Conservation (phyloP, 2,888 invertebrate genomes). For the Zaprionus obscuricornis region DNA sequence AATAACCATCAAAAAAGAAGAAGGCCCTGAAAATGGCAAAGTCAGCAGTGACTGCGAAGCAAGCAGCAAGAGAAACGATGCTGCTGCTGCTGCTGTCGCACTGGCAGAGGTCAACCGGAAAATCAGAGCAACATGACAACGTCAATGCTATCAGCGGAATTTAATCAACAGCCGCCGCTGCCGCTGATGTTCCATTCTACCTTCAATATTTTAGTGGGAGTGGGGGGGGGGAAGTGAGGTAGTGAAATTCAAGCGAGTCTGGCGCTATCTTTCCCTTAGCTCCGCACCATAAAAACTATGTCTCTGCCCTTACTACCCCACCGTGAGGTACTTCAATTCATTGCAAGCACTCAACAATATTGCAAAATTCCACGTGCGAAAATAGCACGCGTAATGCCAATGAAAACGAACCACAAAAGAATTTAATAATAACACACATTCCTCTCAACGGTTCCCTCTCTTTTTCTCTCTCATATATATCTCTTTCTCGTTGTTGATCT, state of each 20-base stretch:
- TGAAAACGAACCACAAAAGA: constrained; percentile 58
- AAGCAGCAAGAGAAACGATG: constrained; percentile 15
- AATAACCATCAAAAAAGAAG: constrained; percentile 53
- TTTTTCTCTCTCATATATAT: too few species aligned
- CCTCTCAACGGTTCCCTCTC: too few species aligned
- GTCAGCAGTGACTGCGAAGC: constrained; percentile 17
- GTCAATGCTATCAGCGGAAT: constrained; percentile 65
- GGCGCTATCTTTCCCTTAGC: not conserved
- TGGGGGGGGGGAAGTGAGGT: too few species aligned
- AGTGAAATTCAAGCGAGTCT: too few species aligned
- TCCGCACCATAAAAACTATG: not conserved
- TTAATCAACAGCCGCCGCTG: constrained; percentile 62
- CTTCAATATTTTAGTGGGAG: too few species aligned
- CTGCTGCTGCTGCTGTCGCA: not conserved
- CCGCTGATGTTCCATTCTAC: too few species aligned
- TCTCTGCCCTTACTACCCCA: not conserved
- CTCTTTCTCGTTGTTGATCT: too few species aligned
- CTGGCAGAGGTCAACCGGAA: constrained; percentile 61
- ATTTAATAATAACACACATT: constrained; percentile 56
- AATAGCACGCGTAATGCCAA: constrained; percentile 66
- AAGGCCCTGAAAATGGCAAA: constrained; percentile 39
- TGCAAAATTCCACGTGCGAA: constrained; percentile 74
- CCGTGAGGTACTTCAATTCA: too few species aligned
- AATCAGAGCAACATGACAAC: constrained; percentile 65
- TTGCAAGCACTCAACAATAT: constrained; percentile 52